A percentile compares a stretch with the other conserved stretches of the same genome.
phyloP scores from a whole-genome alignment of 53 echinoderm and acorn worm genomes.

The Echinarachnius parma region DNA sequence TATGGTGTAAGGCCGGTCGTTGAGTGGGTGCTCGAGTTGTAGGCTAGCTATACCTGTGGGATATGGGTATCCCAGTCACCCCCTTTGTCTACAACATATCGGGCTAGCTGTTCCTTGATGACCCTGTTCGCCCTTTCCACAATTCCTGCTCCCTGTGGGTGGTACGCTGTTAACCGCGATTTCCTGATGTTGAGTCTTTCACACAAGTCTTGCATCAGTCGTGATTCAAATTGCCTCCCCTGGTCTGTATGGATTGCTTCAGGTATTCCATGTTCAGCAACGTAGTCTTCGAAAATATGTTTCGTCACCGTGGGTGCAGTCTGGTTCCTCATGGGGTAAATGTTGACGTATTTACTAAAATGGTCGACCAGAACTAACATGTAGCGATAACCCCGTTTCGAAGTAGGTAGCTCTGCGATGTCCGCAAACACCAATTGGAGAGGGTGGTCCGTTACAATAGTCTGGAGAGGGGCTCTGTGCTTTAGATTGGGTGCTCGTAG shows the following conservation, averaged over 20 bases:
- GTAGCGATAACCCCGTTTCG: slow-evolving; percentile 18
- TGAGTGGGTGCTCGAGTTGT: slow-evolving; percentile 24
- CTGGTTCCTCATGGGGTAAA: slow-evolving; percentile 43
- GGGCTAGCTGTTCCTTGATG: slow-evolving; percentile 6
- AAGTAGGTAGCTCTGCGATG: slow-evolving; percentile 37
- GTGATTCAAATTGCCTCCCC: slow-evolving; percentile 33
- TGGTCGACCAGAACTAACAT: slow-evolving; percentile 15
- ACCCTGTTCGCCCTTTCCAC: slow-evolving; percentile 16
- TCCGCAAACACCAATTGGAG: slow-evolving; percentile 36
- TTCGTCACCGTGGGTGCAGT: slow-evolving; percentile 30
- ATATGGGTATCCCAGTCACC: slow-evolving; percentile 18
- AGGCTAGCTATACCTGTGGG: slow-evolving; percentile 15
- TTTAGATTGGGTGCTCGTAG: slow-evolving; percentile 33
- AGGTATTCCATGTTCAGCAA: slow-evolving; percentile 4
- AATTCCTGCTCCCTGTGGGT: slow-evolving; percentile 19
- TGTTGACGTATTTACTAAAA: slow-evolving; percentile 17
- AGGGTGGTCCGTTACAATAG: slow-evolving; percentile 23
- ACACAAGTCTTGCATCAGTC: slow-evolving; percentile 11
- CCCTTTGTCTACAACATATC: slow-evolving; percentile 1
- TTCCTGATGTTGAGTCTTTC: slow-evolving; percentile 2
- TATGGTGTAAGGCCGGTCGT: slow-evolving; percentile 25
- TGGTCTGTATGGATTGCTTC: slow-evolving; percentile 36
- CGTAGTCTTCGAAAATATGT: slow-evolving; percentile 27
- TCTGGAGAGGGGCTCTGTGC: slow-evolving; percentile 19
- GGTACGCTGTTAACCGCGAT: slow-evolving; percentile 1